These are phyloP conservation scores for Maconellicoccus hirsutus DNA, from an alignment of 1,140 invertebrate species.

Conservation along the genomic window DNA sequence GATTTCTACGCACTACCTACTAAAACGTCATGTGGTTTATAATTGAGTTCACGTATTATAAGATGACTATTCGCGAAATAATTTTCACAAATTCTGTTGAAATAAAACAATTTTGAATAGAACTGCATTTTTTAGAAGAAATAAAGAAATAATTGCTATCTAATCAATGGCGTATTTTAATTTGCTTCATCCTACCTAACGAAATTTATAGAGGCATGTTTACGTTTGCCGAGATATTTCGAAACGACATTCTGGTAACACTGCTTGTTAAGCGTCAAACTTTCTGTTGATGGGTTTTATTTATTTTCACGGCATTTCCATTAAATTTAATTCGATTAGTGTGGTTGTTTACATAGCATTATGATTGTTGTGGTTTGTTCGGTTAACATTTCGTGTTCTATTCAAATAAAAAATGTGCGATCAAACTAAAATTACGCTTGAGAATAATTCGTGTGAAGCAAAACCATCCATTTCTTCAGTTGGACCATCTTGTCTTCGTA, in stretches of 20 bases:
- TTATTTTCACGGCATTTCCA: conserved; percentile 12
- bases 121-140: too few relatives aligned
- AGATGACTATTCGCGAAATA: too few relatives aligned
- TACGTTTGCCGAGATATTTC: too few relatives aligned
- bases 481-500: conserved; percentile 26
- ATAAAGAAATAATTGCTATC: too few relatives aligned
- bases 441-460: neutral
- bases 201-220: too few relatives aligned
- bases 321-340: conserved; percentile 18
- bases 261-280: neutral
- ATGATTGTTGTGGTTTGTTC: conserved; percentile 16
- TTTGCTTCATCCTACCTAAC: too few relatives aligned
- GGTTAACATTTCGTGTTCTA: neutral
- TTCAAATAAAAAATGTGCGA: conserved; percentile 11
- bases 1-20: too few relatives aligned
- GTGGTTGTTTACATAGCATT: conserved; percentile 7
- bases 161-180: too few relatives aligned
- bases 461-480: conserved; percentile 12
- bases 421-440: neutral
- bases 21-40: too few relatives aligned
- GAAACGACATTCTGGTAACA: neutral
- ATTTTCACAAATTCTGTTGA: too few relatives aligned
- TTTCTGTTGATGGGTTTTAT: conserved; percentile 17
- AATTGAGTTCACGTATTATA: too few relatives aligned
- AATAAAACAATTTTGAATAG: too few relatives aligned